phyloP scores from a whole-genome alignment of 2,797 vertebrate species.

The Channallabes apus region DNA sequence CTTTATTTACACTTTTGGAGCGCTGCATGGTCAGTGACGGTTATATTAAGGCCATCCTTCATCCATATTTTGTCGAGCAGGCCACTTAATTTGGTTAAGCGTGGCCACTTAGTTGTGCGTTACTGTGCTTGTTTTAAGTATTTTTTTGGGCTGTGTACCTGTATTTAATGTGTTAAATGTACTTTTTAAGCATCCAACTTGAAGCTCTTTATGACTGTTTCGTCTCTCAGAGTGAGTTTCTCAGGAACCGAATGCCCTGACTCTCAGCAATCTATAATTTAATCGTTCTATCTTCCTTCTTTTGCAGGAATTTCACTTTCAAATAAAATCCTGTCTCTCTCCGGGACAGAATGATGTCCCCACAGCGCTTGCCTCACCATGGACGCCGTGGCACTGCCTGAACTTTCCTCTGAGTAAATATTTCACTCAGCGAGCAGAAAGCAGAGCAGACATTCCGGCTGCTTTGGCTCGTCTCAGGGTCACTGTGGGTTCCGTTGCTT shows the following conservation, averaged over 20 bases:
- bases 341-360: not conserved
- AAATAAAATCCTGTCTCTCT: not conserved
- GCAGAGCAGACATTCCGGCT: slow-evolving; percentile 44
- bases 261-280: not conserved
- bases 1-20: too few species aligned
- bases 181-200: too few species aligned
- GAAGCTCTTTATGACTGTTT: too few species aligned
- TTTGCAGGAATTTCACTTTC: not conserved
- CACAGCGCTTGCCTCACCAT: slow-evolving; percentile 17
- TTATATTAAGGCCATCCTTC: too few species aligned
- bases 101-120: too few species aligned
- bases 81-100: too few species aligned
- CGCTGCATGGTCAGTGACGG: too few species aligned
- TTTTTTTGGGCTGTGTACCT: too few species aligned
- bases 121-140: too few species aligned
- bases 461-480: slow-evolving; percentile 22
- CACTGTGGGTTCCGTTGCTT: not conserved
- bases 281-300: not conserved
- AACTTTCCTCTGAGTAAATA: slow-evolving; percentile 35
- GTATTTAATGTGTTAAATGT: too few species aligned
- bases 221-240: not conserved
- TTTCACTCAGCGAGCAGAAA: slow-evolving; percentile 18
- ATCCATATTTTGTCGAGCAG: too few species aligned
- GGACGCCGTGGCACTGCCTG: slow-evolving; percentile 16
- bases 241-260: not conserved